Percentiles rank a stretch among this genome's conserved stretches.
These are phyloP conservation scores for Rhinophrynus dorsalis DNA, from an alignment of 2,797 vertebrate species.

Conservation along the genomic window DNA sequence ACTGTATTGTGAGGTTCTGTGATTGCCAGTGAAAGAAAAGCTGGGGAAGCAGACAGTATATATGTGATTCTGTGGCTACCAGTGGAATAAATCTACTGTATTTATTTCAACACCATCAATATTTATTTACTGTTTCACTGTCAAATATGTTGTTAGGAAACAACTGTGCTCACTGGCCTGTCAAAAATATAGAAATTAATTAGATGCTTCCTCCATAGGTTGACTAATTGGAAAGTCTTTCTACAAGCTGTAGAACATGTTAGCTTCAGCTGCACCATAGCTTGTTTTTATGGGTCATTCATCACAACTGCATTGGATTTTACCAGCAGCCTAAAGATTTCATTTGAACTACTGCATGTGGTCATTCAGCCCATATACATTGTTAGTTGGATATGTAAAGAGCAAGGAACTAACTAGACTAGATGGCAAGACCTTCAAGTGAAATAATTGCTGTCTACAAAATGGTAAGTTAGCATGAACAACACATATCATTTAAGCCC, in stretches of 20 bases:
- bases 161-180: constrained; percentile 31
- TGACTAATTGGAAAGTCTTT: constrained; percentile 14
- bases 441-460: not conserved
- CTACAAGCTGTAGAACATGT: not conserved
- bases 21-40: no score
- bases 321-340: not conserved
- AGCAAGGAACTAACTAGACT: not conserved
- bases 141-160: constrained; percentile 9
- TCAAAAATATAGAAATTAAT: constrained; percentile 39
- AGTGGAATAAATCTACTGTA: no score
- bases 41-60: no score
- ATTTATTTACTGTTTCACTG: no score
- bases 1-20: no score
- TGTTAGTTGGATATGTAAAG: not conserved
- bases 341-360: not conserved
- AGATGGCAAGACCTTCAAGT: not conserved
- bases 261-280: not conserved
- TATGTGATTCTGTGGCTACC: no score
- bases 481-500: not conserved
- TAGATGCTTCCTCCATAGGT: constrained; percentile 21
- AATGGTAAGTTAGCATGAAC: constrained; percentile 9
- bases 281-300: not conserved
- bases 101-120: no score
- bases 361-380: not conserved
- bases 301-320: not conserved